These are phyloP conservation scores for Conomelus anceps DNA, from an alignment of 2,888 invertebrate species.

Conservation along the genomic window DNA sequence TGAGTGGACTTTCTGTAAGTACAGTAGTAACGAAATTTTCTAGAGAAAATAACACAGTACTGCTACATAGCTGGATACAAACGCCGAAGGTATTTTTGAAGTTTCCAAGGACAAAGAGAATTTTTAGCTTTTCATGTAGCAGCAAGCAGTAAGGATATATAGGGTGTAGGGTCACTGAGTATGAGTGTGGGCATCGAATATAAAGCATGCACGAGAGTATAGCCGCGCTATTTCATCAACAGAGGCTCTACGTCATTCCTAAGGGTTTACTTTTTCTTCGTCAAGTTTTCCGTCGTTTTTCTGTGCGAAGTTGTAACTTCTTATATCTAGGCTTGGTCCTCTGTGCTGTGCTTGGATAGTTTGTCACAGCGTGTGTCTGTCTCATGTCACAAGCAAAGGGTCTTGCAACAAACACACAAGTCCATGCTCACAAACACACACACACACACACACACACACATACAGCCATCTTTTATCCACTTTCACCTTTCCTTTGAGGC, in stretches of 20 bases:
- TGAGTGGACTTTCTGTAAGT: background rate
- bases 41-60: background rate
- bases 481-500: background rate
- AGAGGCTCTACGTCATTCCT: background rate
- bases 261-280: background rate
- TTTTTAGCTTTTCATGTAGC: background rate
- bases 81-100: background rate
- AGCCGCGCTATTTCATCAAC: background rate
- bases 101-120: background rate
- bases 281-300: background rate
- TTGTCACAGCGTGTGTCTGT: background rate
- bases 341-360: background rate
- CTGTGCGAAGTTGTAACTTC: background rate
- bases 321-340: background rate
- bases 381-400: background rate
- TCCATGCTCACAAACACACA: background rate
- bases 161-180: too few species aligned
- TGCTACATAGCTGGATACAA: background rate
- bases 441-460: background rate
- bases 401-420: background rate
- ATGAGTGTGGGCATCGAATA: background rate
- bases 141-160: too few species aligned
- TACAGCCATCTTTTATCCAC: background rate
- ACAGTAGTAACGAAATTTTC: background rate
- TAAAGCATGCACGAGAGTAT: background rate